Conservation (phyloP, 2,797 vertebrate species). For the Enteromius radiatus region DNA sequence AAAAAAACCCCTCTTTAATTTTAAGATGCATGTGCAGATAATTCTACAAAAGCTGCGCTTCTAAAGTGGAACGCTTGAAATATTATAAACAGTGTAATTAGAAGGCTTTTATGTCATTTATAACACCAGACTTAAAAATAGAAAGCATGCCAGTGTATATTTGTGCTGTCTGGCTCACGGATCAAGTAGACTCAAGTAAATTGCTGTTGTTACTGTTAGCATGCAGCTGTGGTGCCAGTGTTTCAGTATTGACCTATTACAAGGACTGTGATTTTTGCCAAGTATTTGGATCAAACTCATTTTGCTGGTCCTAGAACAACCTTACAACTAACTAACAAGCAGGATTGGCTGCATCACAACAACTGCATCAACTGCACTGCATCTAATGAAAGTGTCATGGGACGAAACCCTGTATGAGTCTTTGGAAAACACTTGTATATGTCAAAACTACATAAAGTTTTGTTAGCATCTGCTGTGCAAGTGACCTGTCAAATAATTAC, state of each 20-base stretch:
- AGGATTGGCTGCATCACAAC: neutral
- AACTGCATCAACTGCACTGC: too few species aligned
- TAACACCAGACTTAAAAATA: constrained; percentile 63
- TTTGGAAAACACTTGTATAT: constrained; percentile 32
- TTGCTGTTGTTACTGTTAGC: constrained; percentile 30
- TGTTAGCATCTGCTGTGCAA: constrained; percentile 1
- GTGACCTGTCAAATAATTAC: constrained; percentile 23
- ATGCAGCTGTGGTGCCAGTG: constrained; percentile 24
- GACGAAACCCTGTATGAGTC: constrained; percentile 15
- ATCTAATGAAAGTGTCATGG: neutral
- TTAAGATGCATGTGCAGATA: constrained; percentile 68
- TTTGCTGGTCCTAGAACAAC: constrained; percentile 6
- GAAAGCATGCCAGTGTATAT: constrained; percentile 49
- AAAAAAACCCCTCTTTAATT: constrained; percentile 64
- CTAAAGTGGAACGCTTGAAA: constrained; percentile 66
- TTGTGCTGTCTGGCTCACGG: constrained; percentile 40
- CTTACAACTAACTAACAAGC: neutral
- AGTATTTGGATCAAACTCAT: neutral
- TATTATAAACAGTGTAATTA: constrained; percentile 68
- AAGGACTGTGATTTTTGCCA: neutral
- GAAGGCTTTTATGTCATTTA: constrained; percentile 58
- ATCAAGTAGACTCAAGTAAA: constrained; percentile 39
- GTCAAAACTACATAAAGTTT: constrained; percentile 35
- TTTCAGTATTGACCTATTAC: constrained; percentile 32
- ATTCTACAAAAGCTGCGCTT: constrained; percentile 66